Evolutionary conservation across 2,797 vertebrate species (phyloP), one percentile per base, ranked within the genome.

Genomic region (Syndactyla subalaris): DNA sequence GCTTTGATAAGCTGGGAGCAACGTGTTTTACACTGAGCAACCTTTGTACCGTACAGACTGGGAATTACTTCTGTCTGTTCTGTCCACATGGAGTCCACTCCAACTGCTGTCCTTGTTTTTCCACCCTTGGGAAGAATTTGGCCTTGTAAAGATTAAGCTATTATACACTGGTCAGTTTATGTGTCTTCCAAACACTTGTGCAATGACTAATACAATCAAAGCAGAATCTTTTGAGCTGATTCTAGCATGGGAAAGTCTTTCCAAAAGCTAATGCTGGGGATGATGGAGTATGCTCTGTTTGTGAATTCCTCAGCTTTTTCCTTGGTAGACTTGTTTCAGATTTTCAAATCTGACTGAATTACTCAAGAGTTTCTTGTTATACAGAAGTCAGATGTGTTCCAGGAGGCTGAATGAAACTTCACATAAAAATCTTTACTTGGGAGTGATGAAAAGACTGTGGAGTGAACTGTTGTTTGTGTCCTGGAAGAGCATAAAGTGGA

Each of bases 141-240:
- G 80, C 77, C 65, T 93, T 89, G 54, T 77, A 58, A 86, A 82
- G 86, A 87, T 72, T 34, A 54, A 55, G 59, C 59, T 95, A 2
- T 71, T 96, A 14, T 19, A 27, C 63, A 19, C 45, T 85, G 49
- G 38, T 77, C 49, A 38, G 63, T 92, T 92, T 58, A 71, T 49
- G 5, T 61, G 52, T 93, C 83, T 95, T 88, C 74, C 78, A 87
- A 95, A 95, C 38, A 20, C 79, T 95, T 95, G 74, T 85, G 65
- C 85, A 85, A 20, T 96, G 93, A 93, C 67, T 92, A 95, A 91
- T 77, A 30, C 32, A 88, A 79, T 41, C 54, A 80, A 88, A 80
- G 61, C 84, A 87, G 74, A 91, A 67, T 95, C 71, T 92, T 94
- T 89, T 88, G 74, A 76, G 77, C 52, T 90, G 79, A 57, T 82